A percentile compares a stretch with the other conserved stretches of the same genome.
These are phyloP conservation scores for Atrichornis clamosus DNA, from an alignment of 2,113 vertebrate species.

Conservation along the genomic window DNA sequence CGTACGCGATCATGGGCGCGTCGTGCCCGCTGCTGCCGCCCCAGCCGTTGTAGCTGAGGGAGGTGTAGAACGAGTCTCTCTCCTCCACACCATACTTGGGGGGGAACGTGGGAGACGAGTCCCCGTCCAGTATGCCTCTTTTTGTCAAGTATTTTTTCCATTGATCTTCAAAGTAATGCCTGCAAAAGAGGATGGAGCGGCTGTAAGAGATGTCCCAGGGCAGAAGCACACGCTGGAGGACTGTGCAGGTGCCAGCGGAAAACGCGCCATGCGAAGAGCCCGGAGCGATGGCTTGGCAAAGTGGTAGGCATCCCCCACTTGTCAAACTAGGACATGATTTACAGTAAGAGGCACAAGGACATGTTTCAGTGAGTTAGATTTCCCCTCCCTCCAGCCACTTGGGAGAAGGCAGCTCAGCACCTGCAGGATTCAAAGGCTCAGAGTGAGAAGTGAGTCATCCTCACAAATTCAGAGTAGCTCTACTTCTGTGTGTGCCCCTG, in stretches of 20 bases:
- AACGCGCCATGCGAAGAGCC: rapidly evolving
- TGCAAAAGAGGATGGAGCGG: background rate
- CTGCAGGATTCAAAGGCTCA: slow-evolving; percentile 41
- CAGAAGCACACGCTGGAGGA: rapidly evolving
- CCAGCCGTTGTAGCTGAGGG: slow-evolving; percentile 74
- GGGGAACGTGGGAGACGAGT: slow-evolving; percentile 69
- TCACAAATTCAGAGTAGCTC: background rate
- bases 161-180: slow-evolving; percentile 76
- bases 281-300: rapidly evolving
- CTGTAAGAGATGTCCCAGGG: background rate
- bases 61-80: slow-evolving; percentile 76
- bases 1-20: slow-evolving; percentile 84
- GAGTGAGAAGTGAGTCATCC: slow-evolving; percentile 46
- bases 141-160: slow-evolving; percentile 76
- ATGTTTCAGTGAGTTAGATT: slow-evolving; percentile 7
- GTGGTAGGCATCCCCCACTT: rapidly evolving
- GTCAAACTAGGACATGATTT: background rate
- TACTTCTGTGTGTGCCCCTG: background rate
- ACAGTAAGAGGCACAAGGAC: slow-evolving; percentile 21
- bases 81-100: slow-evolving; percentile 66
- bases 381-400: slow-evolving; percentile 24
- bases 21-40: slow-evolving; percentile 82
- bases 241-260: rapidly evolving
- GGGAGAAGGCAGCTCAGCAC: slow-evolving; percentile 19
- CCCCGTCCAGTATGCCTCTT: slow-evolving; percentile 75